A percentile compares a stretch with the other conserved stretches of the same genome.
phyloP scores from a whole-genome alignment of 2,888 invertebrate genomes.

The Lymantria dispar region DNA sequence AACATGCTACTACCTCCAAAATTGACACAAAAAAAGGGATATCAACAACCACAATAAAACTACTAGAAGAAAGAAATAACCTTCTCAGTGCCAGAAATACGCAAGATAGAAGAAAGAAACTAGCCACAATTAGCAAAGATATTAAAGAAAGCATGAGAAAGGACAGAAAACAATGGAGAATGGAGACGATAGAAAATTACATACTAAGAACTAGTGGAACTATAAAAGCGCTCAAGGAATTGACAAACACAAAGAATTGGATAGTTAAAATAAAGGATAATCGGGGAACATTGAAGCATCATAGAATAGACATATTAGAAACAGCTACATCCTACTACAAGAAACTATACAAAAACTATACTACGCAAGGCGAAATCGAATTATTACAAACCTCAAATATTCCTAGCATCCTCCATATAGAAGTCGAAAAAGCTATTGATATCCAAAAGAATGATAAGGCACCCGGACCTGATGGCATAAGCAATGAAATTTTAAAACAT shows the following conservation, averaged over 20 bases:
- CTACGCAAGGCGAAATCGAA: neutral
- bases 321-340: slow-evolving; percentile 15
- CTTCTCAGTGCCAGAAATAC: slow-evolving; percentile 15
- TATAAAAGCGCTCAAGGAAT: slow-evolving; percentile 11
- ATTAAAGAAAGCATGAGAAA: slow-evolving; percentile 24
- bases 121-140: slow-evolving; percentile 23
- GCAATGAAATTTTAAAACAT: slow-evolving; percentile 17
- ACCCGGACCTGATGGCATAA: slow-evolving; percentile 16
- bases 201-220: slow-evolving; percentile 7
- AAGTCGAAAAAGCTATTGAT: slow-evolving; percentile 12
- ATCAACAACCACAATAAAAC: slow-evolving; percentile 2
- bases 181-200: slow-evolving; percentile 13
- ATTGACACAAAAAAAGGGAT: neutral
- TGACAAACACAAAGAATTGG: slow-evolving; percentile 8
- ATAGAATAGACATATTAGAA: slow-evolving; percentile 6
- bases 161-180: slow-evolving; percentile 23
- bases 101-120: slow-evolving; percentile 15
- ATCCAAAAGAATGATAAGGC: slow-evolving; percentile 13
- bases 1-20: neutral
- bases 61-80: slow-evolving; percentile 9
- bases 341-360: slow-evolving; percentile 6
- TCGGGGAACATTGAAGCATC: slow-evolving; percentile 1
- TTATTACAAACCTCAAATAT: neutral
- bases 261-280: slow-evolving; percentile 11
- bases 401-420: slow-evolving; percentile 1